Base-by-base conservation (phyloP, 1,140 invertebrate genomes). In the Pachypsylla venusta region DNA sequence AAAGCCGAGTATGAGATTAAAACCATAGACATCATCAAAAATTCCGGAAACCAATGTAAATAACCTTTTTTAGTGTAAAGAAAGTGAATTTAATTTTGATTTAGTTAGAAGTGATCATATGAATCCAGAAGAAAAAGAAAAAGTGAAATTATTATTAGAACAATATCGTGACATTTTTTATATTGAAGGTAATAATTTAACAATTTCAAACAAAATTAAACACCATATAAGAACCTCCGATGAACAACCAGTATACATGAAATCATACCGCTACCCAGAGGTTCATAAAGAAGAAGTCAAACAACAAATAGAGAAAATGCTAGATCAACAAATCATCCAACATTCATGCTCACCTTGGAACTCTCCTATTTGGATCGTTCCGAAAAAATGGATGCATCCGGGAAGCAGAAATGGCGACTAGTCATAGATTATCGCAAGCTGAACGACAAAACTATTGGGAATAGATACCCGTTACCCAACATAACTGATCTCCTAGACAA, bases 391-490 rank as follows among this genome's bases (percentile, higher is more conserved):
- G 54, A 56, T 24, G 54, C 20, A 10, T 12, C 19, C 12, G 25
- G 25, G 19, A 53, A 53, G 20, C 10, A 12, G 24, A 55, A 60
- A 48, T 66, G 40, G 2, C 25, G 65, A 14, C 25, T 66, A 12
- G 56, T 59, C 0, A 42, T 64, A 4, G 66, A 67, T 53, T 65
- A 63, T 39, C 53, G 65, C 22, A 59, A 42, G 35, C 14, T 66
- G 12, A 68, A 68, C 58, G 58, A 62, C n/a, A 25, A 59, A 16
- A 68, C 63, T 16, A 40, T 59, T 7, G 25, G 40, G 5, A 73
- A 77, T 60, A 54, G 59, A 13, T 76, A 68, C 63, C 76, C 75
- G 2, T 57, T 77, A 5, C 75, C 76, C 3, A 67, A 71, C 16
- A 75, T 77, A 2, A 68, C 69, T 24, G 70, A 75, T 14, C 66